Base-by-base conservation (phyloP, 2,113 vertebrate genomes). In the Rhinoderma darwinii region DNA sequence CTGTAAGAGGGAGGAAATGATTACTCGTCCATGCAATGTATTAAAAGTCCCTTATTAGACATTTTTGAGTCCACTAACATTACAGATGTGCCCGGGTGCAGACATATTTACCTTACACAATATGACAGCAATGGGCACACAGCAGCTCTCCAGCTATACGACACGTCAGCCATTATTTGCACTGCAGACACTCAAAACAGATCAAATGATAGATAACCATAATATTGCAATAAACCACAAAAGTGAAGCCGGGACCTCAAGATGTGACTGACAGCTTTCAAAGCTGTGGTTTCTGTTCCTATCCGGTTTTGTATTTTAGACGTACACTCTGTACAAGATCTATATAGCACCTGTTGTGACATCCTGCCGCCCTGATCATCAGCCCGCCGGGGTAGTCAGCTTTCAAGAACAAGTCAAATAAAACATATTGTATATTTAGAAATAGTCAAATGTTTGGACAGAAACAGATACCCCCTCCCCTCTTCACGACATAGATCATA, bases 201-300 rank as follows among this genome's bases (percentile, higher is more conserved):
- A 37, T 25, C 30, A 51, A 72, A 43, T 66, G 41, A 73, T 44
- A 59, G 37, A 14, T 51, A 81, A 41, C 70, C 27, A 59, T 50
- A 75, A 73, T 39, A 84, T 32, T 81, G 86, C 39, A 72, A 43
- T 27, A 81, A 74, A 72, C 77, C 85, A 61, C 47, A 51, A 44
- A 43, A 87, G 70, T 72, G 44, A 73, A 47, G 84, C 59, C 50
- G 37, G n/a, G 63, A 47, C 78, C 78, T 63, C 68, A 87, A 82
- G 84, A 75, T 59, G 37, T 82, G 68, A 75, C 37, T 82, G 51
- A 59, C 66, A 59, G 25, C 54, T 59, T 73, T 37, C 20, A 80
- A 18, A 35, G 12, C 39, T 50, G 79, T 66, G 86, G 78, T 74
- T 82, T 43, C 51, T 61, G 78, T 37, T 61, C 70, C 68, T 87